Evolutionary conservation across 2,797 vertebrate genomes (phyloP), one percentile per base, ranked within the genome.

Genomic region (Neopelma chrysocephalum): DNA sequence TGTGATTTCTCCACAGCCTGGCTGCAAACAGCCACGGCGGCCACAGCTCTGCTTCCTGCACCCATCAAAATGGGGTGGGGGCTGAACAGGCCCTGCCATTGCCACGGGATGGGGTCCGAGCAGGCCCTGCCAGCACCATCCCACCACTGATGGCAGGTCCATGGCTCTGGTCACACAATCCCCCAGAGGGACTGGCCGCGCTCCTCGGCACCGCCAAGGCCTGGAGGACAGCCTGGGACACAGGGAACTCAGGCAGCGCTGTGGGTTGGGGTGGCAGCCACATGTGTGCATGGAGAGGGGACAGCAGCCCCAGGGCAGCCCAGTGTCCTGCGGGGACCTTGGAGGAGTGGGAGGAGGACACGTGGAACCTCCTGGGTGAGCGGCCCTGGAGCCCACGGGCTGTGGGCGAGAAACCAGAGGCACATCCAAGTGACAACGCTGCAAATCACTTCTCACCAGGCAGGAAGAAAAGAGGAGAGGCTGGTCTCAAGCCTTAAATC

Each of bases 171-270:
- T 43, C 3, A 4, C 58, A 15, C 56, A 6, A 11, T 27, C 9
- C 21, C 29, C 31, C 2, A 1, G 31, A n/a, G n/a, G 32, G 51
- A 50, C 0, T 2, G 22, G 43, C 9, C 0, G 0, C 1, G 40
- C 62, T n/a, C 76, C 43, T 48, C 0, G 0, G 53, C 12, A 25
- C 20, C 0, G 9, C 50, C 0, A 0, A 18, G 25, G 31, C 11
- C 38, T 2, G 9, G 8, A 14, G 54, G 25, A 14, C 25, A 56
- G 50, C 22, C 34, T 3, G 6, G 29, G 29, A 25, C 26, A 54
- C 60, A 43, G 65, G 69, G 48, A 56, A 15, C 60, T 15, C 0
- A 0, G 34, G 6, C 38, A 23, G 58, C 0, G 1, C 7, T 1
- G 5, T 12, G 50, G 62, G 32, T 22, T 6, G 6, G 50, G 31